These are phyloP conservation scores for Megaceryle torquata DNA, from an alignment of 2,113 vertebrate genomes.

Conservation along the genomic window DNA sequence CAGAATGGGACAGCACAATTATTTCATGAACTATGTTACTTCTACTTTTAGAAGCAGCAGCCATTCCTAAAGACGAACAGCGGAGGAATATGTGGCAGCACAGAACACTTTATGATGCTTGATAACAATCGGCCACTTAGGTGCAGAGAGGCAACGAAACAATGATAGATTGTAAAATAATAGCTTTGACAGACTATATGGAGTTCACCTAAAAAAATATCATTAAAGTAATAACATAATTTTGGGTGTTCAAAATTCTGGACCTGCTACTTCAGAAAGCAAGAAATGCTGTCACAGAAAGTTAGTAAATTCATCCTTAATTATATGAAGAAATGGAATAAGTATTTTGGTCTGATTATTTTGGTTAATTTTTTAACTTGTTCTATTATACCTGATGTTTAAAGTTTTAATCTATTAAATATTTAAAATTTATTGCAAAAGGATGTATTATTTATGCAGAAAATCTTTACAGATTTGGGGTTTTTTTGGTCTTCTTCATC, in stretches of 20 bases:
- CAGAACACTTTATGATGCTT: neutral
- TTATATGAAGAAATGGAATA: neutral
- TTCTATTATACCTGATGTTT: neutral
- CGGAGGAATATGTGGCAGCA: neutral
- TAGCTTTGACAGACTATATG: too few species aligned
- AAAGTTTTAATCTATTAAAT: neutral
- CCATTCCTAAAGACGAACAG: neutral
- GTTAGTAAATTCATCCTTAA: neutral
- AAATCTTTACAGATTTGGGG: neutral
- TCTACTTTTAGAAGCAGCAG: neutral
- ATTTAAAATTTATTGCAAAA: neutral
- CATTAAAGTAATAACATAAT: neutral
- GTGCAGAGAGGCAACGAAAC: neutral
- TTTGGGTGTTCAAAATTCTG: neutral
- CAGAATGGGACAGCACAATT: neutral
- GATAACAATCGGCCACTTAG: neutral
- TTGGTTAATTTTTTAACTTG: neutral
- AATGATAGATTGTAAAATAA: neutral
- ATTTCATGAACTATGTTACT: neutral
- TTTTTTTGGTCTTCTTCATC: neutral
- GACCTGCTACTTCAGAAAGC: neutral
- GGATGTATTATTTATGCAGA: neutral
- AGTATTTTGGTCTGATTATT: neutral
- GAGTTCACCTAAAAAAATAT: neutral
- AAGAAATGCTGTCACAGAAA: neutral